Evolutionary conservation across 2,113 vertebrate genomes (phyloP).

Genomic region (Osmerus mordax): DNA sequence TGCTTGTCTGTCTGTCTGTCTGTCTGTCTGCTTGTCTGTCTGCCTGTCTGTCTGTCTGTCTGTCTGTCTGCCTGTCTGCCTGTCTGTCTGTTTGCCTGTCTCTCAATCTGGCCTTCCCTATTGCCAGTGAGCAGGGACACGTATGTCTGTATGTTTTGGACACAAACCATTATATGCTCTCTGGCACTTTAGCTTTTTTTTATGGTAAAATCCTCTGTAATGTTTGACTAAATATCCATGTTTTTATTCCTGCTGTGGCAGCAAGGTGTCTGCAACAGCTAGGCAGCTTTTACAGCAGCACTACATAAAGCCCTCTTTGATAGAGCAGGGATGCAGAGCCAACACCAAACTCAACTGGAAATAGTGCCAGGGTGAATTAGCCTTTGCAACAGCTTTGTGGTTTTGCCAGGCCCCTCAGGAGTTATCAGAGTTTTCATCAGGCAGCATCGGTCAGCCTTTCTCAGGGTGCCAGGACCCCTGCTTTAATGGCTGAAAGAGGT

Average conservation of each 20-base stretch:
- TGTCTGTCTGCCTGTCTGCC: too few relatives aligned
- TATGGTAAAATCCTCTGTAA: too few relatives aligned
- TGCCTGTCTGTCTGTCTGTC: too few relatives aligned
- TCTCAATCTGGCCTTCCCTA: too few relatives aligned
- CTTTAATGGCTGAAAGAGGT: slow-evolving; percentile 49
- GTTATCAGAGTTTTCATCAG: slow-evolving; percentile 44
- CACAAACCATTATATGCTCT: too few relatives aligned
- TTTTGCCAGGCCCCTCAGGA: slow-evolving; percentile 46
- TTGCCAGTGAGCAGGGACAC: too few relatives aligned
- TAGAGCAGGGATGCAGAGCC: slow-evolving; percentile 23
- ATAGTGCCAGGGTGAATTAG: slow-evolving; percentile 35
- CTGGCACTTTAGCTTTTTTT: too few relatives aligned
- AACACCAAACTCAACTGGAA: slow-evolving; percentile 46
- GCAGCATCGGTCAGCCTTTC: slow-evolving; percentile 8
- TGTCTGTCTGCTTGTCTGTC: slow-evolving; percentile 42
- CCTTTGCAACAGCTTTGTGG: slow-evolving; percentile 56
- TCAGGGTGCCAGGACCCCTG: slow-evolving; percentile 31
- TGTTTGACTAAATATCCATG: not conserved
- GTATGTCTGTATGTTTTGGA: too few relatives aligned
- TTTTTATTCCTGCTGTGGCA: not conserved
- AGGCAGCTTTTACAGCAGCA: not conserved
- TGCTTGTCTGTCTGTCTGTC: too few relatives aligned
- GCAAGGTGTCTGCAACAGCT: not conserved
- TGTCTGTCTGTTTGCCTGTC: not conserved
- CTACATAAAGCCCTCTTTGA: slow-evolving; percentile 39